Evolutionary conservation across 2,888 invertebrate species (phyloP).

Genomic region (Temnothorax rugatulus): DNA sequence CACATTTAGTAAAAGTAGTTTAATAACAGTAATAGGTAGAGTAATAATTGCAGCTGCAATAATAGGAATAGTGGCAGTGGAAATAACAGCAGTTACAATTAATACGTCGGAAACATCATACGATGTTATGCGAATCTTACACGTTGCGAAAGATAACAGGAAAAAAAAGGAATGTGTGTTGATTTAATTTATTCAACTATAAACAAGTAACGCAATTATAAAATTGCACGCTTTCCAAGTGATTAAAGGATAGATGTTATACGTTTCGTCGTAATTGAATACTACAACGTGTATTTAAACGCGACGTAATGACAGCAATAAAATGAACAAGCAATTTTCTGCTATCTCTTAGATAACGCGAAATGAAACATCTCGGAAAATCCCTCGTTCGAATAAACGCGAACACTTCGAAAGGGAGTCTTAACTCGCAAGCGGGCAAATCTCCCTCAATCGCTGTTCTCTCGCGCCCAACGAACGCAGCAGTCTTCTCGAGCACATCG

Average conservation of each 20-base stretch:
- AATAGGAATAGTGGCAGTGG: not conserved
- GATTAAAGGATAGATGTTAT: not conserved
- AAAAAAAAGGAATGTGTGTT: not conserved
- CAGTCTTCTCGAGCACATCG: slow-evolving; percentile 37
- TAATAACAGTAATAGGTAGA: not conserved
- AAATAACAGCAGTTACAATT: not conserved
- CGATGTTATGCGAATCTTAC: not conserved
- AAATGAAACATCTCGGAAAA: slow-evolving; percentile 23
- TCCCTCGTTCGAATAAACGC: slow-evolving; percentile 34
- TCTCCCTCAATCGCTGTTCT: slow-evolving; percentile 44
- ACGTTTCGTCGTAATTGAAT: slow-evolving; percentile 4
- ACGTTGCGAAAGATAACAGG: not conserved
- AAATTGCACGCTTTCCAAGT: not conserved
- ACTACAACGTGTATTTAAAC: not conserved
- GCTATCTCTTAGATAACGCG: slow-evolving; percentile 27
- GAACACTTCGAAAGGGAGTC: slow-evolving; percentile 6
- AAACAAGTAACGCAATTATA: not conserved
- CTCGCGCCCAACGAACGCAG: slow-evolving; percentile 11
- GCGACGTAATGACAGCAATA: not conserved
- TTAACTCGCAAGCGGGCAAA: slow-evolving; percentile 32
- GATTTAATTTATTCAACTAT: not conserved
- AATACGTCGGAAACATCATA: not conserved
- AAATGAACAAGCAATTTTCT: slow-evolving; percentile 5
- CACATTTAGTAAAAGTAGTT: slow-evolving; percentile 2
- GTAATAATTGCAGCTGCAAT: not conserved